Evolutionary conservation across 30 jellyfish, hydroid and myxozoan species (phyloP).

Genomic region (Sanderia malayensis): DNA sequence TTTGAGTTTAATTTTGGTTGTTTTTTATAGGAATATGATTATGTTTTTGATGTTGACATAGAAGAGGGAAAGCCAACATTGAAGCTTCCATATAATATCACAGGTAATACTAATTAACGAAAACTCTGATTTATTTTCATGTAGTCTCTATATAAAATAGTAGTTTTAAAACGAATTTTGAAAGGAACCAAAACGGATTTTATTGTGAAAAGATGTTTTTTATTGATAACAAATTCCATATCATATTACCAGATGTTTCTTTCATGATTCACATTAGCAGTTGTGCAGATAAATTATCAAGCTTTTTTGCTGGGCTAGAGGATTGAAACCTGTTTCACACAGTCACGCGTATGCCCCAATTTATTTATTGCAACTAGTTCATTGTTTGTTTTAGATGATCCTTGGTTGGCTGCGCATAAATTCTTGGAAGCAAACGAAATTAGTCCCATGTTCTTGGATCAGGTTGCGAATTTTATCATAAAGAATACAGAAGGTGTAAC

Average conservation of each 20-base stretch:
- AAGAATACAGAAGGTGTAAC: constrained; percentile 86
- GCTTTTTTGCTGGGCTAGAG: too few species aligned
- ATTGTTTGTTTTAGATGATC: constrained; percentile 78
- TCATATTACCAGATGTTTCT: too few species aligned
- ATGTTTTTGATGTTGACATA: constrained; percentile 91
- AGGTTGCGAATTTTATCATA: constrained; percentile 83
- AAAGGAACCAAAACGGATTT: too few species aligned
- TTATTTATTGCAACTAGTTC: too few species aligned
- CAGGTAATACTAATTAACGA: constrained; percentile 64
- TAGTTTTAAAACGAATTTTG: too few species aligned
- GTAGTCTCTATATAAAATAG: too few species aligned
- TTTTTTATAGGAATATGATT: constrained; percentile 83
- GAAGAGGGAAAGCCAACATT: constrained; percentile 96
- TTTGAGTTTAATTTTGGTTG: not conserved
- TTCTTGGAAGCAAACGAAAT: constrained; percentile 77
- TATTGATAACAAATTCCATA: too few species aligned
- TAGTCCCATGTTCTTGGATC: constrained; percentile 91
- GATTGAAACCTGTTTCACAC: too few species aligned
- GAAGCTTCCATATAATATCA: constrained; percentile 86
- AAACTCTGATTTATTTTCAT: not conserved
- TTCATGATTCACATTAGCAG: too few species aligned
- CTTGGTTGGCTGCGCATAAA: constrained; percentile 94
- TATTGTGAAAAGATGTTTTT: too few species aligned
- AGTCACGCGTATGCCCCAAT: too few species aligned
- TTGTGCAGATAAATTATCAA: too few species aligned